Evolutionary conservation across 2,113 vertebrate genomes (phyloP).

Genomic region (Galeopterus variegatus): DNA sequence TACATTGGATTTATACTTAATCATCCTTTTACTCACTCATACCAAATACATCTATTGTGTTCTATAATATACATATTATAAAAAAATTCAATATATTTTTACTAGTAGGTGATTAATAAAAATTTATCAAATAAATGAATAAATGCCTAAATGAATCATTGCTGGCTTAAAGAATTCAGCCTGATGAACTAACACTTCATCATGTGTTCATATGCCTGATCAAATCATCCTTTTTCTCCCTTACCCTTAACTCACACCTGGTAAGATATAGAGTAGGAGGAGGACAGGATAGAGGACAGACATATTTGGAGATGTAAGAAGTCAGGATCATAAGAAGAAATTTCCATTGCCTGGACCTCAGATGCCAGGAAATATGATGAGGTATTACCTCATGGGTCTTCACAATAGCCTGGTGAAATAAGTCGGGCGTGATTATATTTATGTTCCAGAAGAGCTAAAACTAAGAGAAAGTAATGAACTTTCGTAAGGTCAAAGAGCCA

Average conservation of each 20-base stretch:
- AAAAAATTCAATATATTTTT: neutral
- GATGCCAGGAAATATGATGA: neutral
- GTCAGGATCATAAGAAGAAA: neutral
- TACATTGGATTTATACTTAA: neutral
- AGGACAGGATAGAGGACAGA: neutral
- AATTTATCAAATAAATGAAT: slow-evolving; percentile 46
- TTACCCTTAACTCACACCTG: neutral
- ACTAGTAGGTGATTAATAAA: neutral
- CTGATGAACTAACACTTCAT: neutral
- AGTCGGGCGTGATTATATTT: neutral
- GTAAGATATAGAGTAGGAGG: neutral
- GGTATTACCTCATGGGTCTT: neutral
- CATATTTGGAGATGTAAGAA: neutral
- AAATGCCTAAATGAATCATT: neutral
- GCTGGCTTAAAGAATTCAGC: neutral
- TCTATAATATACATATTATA: neutral
- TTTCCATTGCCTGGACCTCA: neutral
- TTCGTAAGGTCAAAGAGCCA: neutral
- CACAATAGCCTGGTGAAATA: neutral
- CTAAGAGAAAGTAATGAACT: neutral
- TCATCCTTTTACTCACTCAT: neutral
- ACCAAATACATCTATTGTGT: neutral
- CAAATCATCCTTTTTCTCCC: neutral
- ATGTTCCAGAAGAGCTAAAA: slow-evolving; percentile 2
- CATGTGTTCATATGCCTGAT: neutral